Percentiles rank a stretch among this genome's conserved stretches.
phyloP scores from a whole-genome alignment of 2,113 vertebrate genomes.

The Burhinus bistriatus region DNA sequence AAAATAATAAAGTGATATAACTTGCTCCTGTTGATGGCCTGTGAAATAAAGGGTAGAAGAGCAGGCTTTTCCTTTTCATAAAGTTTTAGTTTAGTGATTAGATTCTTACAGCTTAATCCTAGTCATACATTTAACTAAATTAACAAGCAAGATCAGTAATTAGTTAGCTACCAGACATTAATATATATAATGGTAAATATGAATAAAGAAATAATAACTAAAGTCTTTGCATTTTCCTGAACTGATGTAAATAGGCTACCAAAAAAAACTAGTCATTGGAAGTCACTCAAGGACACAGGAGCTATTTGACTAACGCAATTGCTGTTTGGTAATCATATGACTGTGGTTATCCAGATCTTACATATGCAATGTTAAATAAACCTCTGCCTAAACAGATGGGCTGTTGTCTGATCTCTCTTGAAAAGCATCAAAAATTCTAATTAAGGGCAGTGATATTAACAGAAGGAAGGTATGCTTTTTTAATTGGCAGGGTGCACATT shows the following conservation, averaged over 20 bases:
- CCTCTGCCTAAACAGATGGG: constrained; percentile 43
- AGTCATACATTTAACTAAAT: background rate
- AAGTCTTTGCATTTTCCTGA: background rate
- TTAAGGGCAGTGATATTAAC: constrained; percentile 1
- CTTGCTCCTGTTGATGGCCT: background rate
- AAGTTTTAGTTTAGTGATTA: background rate
- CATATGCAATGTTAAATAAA: constrained; percentile 39
- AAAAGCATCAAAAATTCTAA: constrained; percentile 21
- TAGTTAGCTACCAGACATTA: background rate
- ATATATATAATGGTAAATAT: background rate
- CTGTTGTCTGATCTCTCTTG: background rate
- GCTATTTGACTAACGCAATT: background rate
- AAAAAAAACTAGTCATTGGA: background rate
- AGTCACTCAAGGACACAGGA: constrained; percentile 2
- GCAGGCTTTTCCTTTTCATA: background rate
- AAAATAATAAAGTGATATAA: background rate
- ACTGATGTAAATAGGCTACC: background rate
- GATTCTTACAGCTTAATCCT: background rate
- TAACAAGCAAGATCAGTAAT: background rate
- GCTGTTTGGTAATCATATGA: background rate
- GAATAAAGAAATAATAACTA: background rate
- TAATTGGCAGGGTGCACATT: background rate
- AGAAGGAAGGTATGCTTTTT: constrained; percentile 11
- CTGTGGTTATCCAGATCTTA: background rate
- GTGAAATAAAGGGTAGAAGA: background rate